phyloP scores from a whole-genome alignment of 1,140 invertebrate species.

The Aleiodes sp. region DNA sequence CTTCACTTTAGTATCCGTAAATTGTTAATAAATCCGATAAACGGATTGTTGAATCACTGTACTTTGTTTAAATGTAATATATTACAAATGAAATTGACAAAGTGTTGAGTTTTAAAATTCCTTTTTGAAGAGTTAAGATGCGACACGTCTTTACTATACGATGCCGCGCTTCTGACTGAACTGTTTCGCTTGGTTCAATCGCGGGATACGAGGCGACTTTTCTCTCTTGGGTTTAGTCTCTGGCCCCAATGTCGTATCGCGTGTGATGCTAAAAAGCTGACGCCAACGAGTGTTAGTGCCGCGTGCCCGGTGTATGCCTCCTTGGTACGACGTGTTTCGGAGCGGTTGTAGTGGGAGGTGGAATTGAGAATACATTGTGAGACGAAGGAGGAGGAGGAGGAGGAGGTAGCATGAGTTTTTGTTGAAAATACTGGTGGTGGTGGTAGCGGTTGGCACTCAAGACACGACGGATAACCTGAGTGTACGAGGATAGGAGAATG shows the following conservation, averaged over 20 bases:
- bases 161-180: slow-evolving; percentile 58
- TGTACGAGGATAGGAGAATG: background rate
- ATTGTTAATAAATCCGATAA: too few relatives aligned
- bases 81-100: too few relatives aligned
- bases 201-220: background rate
- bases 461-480: background rate
- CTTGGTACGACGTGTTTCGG: background rate
- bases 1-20: too few relatives aligned
- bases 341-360: background rate
- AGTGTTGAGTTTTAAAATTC: too few relatives aligned
- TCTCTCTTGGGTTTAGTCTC: slow-evolving; percentile 17
- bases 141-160: slow-evolving; percentile 51
- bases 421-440: background rate
- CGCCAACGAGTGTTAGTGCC: slow-evolving; percentile 28
- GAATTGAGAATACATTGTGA: slow-evolving; percentile 9
- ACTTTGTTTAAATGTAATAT: too few relatives aligned
- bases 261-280: slow-evolving; percentile 36
- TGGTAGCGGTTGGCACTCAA: background rate
- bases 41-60: too few relatives aligned
- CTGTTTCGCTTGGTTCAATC: slow-evolving; percentile 41
- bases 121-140: too few relatives aligned
- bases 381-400: background rate
- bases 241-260: slow-evolving; percentile 37
- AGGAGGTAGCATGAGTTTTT: background rate
- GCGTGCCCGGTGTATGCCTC: slow-evolving; percentile 15